A percentile compares a stretch with the other conserved stretches of the same genome.
Evolutionary conservation across 1,140 invertebrate genomes (phyloP).

Genomic region (Antheraea pernyi): DNA sequence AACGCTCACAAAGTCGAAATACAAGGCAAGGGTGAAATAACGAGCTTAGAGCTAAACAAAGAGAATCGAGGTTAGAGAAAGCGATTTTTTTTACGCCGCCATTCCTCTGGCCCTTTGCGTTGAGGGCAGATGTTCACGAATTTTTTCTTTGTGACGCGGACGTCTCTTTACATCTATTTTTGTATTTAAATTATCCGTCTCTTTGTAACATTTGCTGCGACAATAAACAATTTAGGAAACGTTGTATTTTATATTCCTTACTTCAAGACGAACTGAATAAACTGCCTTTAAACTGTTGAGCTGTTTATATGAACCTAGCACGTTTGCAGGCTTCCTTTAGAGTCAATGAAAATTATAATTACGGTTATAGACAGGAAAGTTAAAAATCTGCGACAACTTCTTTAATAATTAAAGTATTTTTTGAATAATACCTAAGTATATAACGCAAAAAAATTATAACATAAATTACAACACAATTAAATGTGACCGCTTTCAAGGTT

Average conservation of each 20-base stretch:
- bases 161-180: neutral
- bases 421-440: no score
- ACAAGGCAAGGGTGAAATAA: conserved; percentile 46
- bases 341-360: no score
- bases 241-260: neutral
- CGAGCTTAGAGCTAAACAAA: conserved; percentile 45
- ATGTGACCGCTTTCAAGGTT: no score
- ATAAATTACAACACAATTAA: no score
- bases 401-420: no score
- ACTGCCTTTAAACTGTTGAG: no score
- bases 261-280: neutral
- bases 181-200: neutral
- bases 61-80: conserved; percentile 18
- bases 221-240: neutral
- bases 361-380: no score
- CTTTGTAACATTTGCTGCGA: neutral
- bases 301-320: no score
- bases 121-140: conserved; percentile 1
- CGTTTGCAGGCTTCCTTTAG: no score
- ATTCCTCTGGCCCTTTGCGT: conserved; percentile 1
- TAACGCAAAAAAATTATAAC: no score
- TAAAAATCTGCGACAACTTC: no score
- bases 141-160: neutral
- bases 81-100: neutral
- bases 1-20: conserved; percentile 33